Evolutionary conservation across 1,140 invertebrate species (phyloP), one percentile per base, ranked within the genome.

Genomic region (Macrotrachela quadricornifera): DNA sequence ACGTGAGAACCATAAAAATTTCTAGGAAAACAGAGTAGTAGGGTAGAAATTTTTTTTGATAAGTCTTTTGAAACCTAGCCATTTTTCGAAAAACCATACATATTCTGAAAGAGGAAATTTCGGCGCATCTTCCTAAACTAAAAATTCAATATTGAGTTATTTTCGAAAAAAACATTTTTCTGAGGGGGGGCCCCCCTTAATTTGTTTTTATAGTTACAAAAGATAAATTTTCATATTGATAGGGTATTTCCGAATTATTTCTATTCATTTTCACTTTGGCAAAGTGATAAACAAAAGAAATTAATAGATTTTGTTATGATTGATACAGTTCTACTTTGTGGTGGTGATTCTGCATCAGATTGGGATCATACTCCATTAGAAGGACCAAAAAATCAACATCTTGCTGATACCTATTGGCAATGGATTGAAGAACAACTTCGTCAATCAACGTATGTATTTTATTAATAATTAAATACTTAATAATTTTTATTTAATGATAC

Each of bases 281-380:
- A 63, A 12, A 60, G 61, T 18, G 57, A 57, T 17, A 49, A 55
- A 11, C 42, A 59, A 49, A 18, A 9, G 21, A 47, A 10, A 21
- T 48, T 57, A 30, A 49, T 70, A 8, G 67, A 71, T n/a, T 57
- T 73, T 46, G 46, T 73, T 14, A 68, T 73, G 64, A 64, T 71
- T 38, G 71, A 73, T 55, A 73, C 71, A 1, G 56, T 73, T 6
- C 56, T 68, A 10, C 56, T 73, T 16, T 73, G 71, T 61, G 71
- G 21, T 30, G 21, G 71, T 9, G 67, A 66, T 47, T 68, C 66
- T 9, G 58, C 58, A n/a, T 56, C 59, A 50, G 58, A 63, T 49
- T 48, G 56, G 17, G 43, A 55, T 16, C 48, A 44, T 12, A 40
- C 50, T 21, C 58, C 63, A 49, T 61, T 59, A 39, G 8, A 50